Evolutionary conservation across 2,888 invertebrate genomes (phyloP).

Genomic region (Parochlus steinenii): DNA sequence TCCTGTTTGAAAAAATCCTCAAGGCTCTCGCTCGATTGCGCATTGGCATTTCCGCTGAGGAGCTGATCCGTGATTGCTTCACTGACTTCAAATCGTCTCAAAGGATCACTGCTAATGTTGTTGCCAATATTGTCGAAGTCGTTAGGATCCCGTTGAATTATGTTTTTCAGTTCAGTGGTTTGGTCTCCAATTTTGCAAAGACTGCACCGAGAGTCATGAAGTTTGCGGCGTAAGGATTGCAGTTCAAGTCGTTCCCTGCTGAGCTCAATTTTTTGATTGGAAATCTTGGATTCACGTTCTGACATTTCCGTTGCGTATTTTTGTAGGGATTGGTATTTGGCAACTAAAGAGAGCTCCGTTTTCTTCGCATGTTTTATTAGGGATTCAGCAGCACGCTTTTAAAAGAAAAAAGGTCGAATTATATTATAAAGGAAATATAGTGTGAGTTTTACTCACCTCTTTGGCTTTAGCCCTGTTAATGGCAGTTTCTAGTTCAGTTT

Average conservation of each 20-base stretch:
- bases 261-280: conserved; percentile 25
- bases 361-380: conserved; percentile 10
- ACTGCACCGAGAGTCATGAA: conserved; percentile 24
- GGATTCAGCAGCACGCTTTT: conserved; percentile 12
- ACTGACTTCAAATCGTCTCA: too few relatives aligned
- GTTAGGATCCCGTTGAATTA: conserved; percentile 3
- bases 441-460: conserved; percentile 16
- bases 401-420: background rate
- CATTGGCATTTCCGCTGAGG: conserved; percentile 1
- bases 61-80: conserved; percentile 6
- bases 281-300: conserved; percentile 26
- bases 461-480: conserved; percentile 21
- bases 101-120: too few relatives aligned
- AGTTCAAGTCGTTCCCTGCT: conserved; percentile 26
- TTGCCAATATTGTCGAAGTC: conserved; percentile 10
- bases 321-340: conserved; percentile 23
- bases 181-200: conserved; percentile 25
- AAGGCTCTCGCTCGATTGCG: background rate
- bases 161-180: conserved; percentile 8
- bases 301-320: conserved; percentile 22
- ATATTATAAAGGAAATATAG: background rate
- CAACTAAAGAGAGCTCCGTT: conserved; percentile 22
- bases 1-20: conserved; percentile 1
- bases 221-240: conserved; percentile 21
- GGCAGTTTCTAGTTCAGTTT: conserved; percentile 24